Conservation (phyloP, 2,888 invertebrate species). For the Dryobota labecula region DNA sequence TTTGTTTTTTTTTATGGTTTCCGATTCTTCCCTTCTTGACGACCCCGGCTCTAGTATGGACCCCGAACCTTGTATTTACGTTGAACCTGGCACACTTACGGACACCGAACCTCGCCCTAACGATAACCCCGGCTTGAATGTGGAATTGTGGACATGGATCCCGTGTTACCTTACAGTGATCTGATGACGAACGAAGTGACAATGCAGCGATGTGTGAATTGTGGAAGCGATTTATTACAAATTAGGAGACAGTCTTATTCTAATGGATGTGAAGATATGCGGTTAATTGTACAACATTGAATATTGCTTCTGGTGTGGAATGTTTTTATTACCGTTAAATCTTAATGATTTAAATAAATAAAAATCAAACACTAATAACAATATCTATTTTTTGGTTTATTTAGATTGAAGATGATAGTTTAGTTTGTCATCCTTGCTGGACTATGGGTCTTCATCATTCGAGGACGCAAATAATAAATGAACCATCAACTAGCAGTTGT, state of each 20-base stretch:
- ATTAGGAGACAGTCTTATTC: constrained; percentile 1
- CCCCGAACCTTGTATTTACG: too few species aligned
- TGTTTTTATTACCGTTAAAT: constrained; percentile 2
- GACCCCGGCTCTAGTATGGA: too few species aligned
- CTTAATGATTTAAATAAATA: constrained; percentile 1
- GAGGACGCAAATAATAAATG: constrained; percentile 11
- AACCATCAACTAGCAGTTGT: constrained; percentile 16
- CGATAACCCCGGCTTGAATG: too few species aligned
- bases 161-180: background rate
- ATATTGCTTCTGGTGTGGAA: constrained; percentile 10
- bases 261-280: constrained; percentile 8
- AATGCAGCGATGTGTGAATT: background rate
- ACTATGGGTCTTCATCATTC: constrained; percentile 9
- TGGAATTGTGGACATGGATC: constrained; percentile 5
- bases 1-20: constrained; percentile 8
- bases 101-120: too few species aligned
- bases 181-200: background rate
- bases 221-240: constrained; percentile 3
- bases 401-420: constrained; percentile 7
- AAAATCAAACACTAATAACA: background rate
- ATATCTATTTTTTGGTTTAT: constrained; percentile 2
- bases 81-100: too few species aligned
- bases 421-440: constrained; percentile 17
- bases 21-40: constrained; percentile 14
- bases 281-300: constrained; percentile 11